Evolutionary conservation across 2,113 vertebrate genomes (phyloP).

Genomic region (Stegostoma tigrinum): DNA sequence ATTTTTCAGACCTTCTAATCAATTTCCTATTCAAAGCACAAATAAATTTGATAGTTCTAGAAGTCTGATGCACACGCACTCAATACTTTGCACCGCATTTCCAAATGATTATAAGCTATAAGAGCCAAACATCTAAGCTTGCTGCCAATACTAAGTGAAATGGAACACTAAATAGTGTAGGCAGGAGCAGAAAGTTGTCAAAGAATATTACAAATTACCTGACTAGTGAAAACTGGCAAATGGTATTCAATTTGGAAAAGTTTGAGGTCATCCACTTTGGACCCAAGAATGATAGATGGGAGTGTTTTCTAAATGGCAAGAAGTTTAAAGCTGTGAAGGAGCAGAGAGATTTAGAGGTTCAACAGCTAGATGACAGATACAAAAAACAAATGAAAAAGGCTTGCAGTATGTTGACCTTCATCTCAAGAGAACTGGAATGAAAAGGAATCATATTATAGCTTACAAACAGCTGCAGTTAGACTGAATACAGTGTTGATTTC

Average conservation of each 20-base stretch:
- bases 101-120: neutral
- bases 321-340: neutral
- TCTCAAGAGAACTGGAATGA: neutral
- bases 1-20: too few relatives aligned
- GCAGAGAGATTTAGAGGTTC: neutral
- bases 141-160: neutral
- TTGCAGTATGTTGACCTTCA: neutral
- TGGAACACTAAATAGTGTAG: neutral
- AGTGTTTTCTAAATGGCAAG: neutral
- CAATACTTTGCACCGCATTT: neutral
- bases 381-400: neutral
- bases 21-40: too few relatives aligned
- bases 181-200: neutral
- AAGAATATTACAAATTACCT: neutral
- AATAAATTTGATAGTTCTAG: too few relatives aligned
- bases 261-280: neutral
- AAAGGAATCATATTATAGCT: neutral
- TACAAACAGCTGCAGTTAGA: neutral
- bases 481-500: neutral
- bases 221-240: neutral
- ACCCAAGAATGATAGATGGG: neutral
- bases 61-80: too few relatives aligned
- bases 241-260: neutral
- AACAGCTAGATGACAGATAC: neutral
- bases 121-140: neutral